A percentile compares a stretch with the other conserved stretches of the same genome.
Evolutionary conservation across 1,140 invertebrate species (phyloP).

Genomic region (Diuraphis noxia): DNA sequence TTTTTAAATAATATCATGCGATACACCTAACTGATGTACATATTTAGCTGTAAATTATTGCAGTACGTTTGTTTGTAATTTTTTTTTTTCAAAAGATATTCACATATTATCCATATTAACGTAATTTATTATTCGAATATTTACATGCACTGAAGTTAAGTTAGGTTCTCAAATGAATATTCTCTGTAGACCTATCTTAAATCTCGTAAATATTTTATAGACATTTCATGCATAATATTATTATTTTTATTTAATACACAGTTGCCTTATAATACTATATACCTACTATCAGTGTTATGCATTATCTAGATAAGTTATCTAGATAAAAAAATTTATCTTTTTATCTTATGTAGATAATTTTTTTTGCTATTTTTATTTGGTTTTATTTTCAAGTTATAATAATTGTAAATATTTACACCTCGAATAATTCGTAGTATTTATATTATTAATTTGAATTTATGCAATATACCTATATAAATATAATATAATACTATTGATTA

Average conservation of each 20-base stretch:
- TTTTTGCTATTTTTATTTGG: too few species aligned
- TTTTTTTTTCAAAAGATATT: neutral
- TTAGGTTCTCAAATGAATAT: neutral
- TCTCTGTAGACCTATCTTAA: neutral
- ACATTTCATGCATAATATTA: neutral
- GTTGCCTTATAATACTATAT: neutral
- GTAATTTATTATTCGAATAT: constrained; percentile 1
- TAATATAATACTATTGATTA: too few species aligned
- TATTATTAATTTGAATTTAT: too few species aligned
- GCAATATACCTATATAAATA: too few species aligned
- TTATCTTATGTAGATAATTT: too few species aligned
- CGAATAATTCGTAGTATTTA: too few species aligned
- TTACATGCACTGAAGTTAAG: neutral
- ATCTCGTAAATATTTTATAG: neutral
- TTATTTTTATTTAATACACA: too few species aligned
- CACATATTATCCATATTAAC: neutral
- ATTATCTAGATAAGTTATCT: too few species aligned
- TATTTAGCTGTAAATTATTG: constrained; percentile 24
- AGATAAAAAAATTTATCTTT: too few species aligned
- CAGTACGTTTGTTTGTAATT: neutral
- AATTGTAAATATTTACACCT: too few species aligned
- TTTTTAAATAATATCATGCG: neutral
- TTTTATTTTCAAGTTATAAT: too few species aligned
- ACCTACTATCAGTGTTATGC: too few species aligned
- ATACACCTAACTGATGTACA: neutral